Conservation (phyloP, 2,888 invertebrate genomes). For the Vanessa cardui region DNA sequence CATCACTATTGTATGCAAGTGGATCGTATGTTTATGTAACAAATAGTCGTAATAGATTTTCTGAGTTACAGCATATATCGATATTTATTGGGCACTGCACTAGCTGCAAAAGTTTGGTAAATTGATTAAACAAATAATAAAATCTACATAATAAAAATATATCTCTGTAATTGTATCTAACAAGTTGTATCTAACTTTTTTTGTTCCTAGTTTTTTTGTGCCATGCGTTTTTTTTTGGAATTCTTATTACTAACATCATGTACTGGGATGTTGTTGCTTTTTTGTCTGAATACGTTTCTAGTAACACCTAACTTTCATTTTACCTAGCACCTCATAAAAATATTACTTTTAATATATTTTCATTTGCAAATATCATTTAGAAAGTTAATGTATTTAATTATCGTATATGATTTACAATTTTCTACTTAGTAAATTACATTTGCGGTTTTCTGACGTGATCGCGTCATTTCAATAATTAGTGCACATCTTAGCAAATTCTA, state of each 20-base stretch:
- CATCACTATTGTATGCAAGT: constrained; percentile 33
- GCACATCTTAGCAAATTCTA: neutral
- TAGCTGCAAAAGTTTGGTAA: too few species aligned
- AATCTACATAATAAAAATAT: too few species aligned
- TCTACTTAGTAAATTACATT: constrained; percentile 7
- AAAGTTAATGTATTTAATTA: constrained; percentile 8
- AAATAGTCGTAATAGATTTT: neutral
- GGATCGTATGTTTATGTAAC: neutral
- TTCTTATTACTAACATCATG: too few species aligned
- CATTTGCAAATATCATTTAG: constrained; percentile 6
- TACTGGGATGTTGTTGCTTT: too few species aligned
- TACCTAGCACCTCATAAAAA: neutral
- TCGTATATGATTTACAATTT: neutral
- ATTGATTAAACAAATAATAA: too few species aligned
- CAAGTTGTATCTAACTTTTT: too few species aligned
- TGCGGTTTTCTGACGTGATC: neutral
- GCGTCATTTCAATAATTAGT: neutral
- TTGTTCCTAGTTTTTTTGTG: too few species aligned
- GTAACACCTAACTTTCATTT: constrained; percentile 1
- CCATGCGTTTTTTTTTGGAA: too few species aligned
- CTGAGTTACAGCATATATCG: neutral
- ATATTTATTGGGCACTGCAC: too few species aligned
- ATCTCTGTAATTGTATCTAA: too few species aligned
- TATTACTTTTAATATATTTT: neutral
- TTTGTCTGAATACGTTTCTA: too few species aligned